Percentiles rank a stretch among this genome's conserved stretches.
Evolutionary conservation across 2,888 invertebrate species (phyloP).

Genomic region (Anthrax anthrax): DNA sequence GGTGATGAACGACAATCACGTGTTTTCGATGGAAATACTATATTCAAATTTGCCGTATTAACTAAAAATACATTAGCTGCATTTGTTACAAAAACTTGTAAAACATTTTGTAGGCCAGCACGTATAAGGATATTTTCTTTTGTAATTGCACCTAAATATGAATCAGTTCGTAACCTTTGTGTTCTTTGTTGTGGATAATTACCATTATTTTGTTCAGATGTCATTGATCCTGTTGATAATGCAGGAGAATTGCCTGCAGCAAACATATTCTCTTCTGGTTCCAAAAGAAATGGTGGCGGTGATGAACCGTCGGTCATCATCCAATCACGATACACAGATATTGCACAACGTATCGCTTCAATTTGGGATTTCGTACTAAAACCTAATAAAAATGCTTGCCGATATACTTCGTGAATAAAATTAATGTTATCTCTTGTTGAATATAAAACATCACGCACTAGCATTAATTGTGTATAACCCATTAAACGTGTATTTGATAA

Average conservation of each 20-base stretch:
- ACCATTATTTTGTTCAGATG: constrained; percentile 18
- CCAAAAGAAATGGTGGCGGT: constrained; percentile 67
- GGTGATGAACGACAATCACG: constrained; percentile 47
- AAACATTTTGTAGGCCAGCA: constrained; percentile 58
- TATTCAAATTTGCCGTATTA: constrained; percentile 29
- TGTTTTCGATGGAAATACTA: constrained; percentile 43
- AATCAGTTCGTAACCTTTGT: constrained; percentile 60
- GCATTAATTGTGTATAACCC: constrained; percentile 34
- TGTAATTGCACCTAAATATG: constrained; percentile 70
- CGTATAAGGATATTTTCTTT: constrained; percentile 66
- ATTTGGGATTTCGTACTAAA: constrained; percentile 59
- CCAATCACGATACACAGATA: constrained; percentile 90
- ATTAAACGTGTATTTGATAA: constrained; percentile 17
- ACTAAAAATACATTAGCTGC: constrained; percentile 88
- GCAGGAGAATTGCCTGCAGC: constrained; percentile 13
- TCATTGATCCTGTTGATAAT: constrained; percentile 27
- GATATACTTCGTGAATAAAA: constrained; percentile 84
- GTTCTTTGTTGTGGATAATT: constrained; percentile 36
- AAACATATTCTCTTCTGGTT: constrained; percentile 40
- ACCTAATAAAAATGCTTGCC: constrained; percentile 83
- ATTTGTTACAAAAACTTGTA: constrained; percentile 70
- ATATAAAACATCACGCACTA: constrained; percentile 79
- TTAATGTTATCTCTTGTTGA: constrained; percentile 81
- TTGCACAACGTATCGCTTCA: constrained; percentile 73
- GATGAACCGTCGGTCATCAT: constrained; percentile 74